Evolutionary conservation across 2,888 invertebrate genomes (phyloP), one percentile per base, ranked within the genome.

Genomic region (Podotricha telesiphe): DNA sequence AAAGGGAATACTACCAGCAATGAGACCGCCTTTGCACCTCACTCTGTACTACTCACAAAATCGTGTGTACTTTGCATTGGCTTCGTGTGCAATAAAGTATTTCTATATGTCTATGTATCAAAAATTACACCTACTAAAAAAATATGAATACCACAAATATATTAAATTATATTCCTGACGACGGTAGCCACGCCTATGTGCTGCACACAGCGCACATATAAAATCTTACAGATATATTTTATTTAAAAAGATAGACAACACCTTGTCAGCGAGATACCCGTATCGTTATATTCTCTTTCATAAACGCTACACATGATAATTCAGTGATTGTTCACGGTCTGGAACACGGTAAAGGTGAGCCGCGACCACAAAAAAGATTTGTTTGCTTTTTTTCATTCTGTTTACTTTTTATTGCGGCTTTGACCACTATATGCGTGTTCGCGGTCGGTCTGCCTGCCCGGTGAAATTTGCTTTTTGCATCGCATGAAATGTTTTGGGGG

Each of bases 311-410:
- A 88, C 88, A 87, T 89, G 89, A 88, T 91, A 90, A 92, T 89
- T 87, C 88, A 81, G 82, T 84, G 86, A 90, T 91, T 89, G 88
- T 92, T 89, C 91, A 91, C 85, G 90, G 92, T 93, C 92, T 92
- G 87, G 86, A 87, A 82, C 85, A 86, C 79, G 79, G 86, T 82
- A 89, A 89, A 91, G 89, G 88, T 86, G 85, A 87, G 87, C 89
- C 91, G 88, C 88, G 84, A 88, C 89, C 90, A 81, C 89, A 89
- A 89, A 91, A 88, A 88, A 85, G 82, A 86, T 88, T 89, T 89
- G 87, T 73, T 71, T 71, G 61, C 61, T 56, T 73, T 68, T 71
- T 70, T 72, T 68, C 17, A 66, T 66, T 73, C 59, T 89, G 87
- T 91, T 89, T 87, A 80, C 82, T 86, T 87, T 88, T 87, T 87